These are phyloP conservation scores for Apis dorsata DNA, from an alignment of 1,140 invertebrate genomes.

Conservation along the genomic window DNA sequence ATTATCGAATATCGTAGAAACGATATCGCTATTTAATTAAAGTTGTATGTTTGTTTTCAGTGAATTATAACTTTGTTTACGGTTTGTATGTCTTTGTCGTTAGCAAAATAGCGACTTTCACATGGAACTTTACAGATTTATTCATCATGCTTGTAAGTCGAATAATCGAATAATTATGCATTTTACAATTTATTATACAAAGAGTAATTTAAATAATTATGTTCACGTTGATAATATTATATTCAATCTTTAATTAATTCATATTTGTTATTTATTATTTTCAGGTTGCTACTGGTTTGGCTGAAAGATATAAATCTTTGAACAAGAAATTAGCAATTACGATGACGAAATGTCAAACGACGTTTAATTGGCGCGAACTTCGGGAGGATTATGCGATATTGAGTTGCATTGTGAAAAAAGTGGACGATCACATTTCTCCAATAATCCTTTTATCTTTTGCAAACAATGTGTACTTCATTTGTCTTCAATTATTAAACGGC, in stretches of 20 bases:
- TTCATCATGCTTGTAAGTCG: conserved; percentile 83
- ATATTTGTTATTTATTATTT: neutral
- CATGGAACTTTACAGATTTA: conserved; percentile 85
- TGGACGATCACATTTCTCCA: conserved; percentile 81
- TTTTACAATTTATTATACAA: no score
- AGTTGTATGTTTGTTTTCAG: conserved; percentile 65
- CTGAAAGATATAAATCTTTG: conserved; percentile 74
- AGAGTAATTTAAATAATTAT: no score
- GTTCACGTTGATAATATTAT: no score
- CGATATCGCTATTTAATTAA: neutral
- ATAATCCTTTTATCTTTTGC: conserved; percentile 85
- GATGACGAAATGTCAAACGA: conserved; percentile 45
- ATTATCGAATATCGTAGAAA: neutral
- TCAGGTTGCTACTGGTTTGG: conserved; percentile 75
- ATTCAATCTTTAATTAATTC: neutral
- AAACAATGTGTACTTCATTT: conserved; percentile 87
- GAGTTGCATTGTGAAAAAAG: conserved; percentile 80
- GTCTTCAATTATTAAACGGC: conserved; percentile 86
- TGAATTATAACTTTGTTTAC: conserved; percentile 71
- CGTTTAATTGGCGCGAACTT: conserved; percentile 80
- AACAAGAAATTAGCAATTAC: conserved; percentile 66
- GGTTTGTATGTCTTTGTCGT: conserved; percentile 77
- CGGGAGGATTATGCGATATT: conserved; percentile 82
- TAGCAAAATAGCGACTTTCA: conserved; percentile 84
- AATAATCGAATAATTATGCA: neutral